Evolutionary conservation across 2,888 invertebrate species (phyloP), one percentile per base, ranked within the genome.

Genomic region (Drosophila atripex): DNA sequence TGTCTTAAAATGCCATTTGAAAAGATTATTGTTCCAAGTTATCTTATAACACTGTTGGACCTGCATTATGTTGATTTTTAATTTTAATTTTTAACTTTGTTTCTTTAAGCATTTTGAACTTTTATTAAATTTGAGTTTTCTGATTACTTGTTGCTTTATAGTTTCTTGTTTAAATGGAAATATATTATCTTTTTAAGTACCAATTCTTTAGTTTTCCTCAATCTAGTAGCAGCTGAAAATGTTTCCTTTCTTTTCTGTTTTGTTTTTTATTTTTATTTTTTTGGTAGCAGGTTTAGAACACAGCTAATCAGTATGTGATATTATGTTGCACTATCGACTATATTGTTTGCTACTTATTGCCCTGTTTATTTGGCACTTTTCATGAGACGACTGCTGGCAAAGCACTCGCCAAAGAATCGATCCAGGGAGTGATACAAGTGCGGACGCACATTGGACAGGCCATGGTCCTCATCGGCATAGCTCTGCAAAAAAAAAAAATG

Each of bases 381-480:
- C 79, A 86, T 86, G 55, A 90, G 76, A 25, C 89, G 88, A 73
- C 77, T 80, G 66, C 87, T 83, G 71, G 80, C 77, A 60, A 92
- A 91, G 72, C 92, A 92, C 52, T 91, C 91, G 39, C 90, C 90
- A 74, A 97, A 93, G 93, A 98, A 98, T 89, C 95, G 94, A 90
- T 97, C 97, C 88, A 98, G 92, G 0, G 96, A 96, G 91, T 97
- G 97, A 91, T 98, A 98, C 28, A 98, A 93, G 92, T 98, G 98
- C 9, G 95, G 95, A 71, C 96, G 93, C 2, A 97, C 96, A 35
- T 95, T 95, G 7, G 93, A 92, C 68, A 98, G 92, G n/a, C 95
- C 95, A 89, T 98, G 98, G 88, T 97, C 96, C 92, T 98, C 97
- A 90, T 98, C 98, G 0, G 98, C 96, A 91, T 99, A 99, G 73